Percentiles rank a stretch among this genome's conserved stretches.
These are phyloP conservation scores for Perizoma flavofasciatum DNA, from an alignment of 2,888 invertebrate genomes.

Conservation along the genomic window DNA sequence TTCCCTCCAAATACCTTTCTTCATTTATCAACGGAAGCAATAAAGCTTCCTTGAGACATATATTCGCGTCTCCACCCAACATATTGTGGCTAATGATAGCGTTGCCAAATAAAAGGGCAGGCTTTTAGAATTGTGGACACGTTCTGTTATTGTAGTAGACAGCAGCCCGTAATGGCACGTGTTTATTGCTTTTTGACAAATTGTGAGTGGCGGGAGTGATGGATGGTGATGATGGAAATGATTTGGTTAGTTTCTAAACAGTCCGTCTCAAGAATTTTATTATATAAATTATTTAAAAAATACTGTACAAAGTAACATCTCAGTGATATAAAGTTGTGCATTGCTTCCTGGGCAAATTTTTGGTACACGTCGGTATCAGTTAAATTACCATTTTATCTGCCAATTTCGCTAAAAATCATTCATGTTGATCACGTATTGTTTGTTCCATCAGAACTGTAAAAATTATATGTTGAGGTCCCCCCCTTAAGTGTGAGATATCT, in stretches of 20 bases:
- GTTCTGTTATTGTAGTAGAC: slow-evolving; percentile 43
- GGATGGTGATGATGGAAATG: background rate
- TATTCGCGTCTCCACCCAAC: slow-evolving; percentile 57
- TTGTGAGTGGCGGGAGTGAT: slow-evolving; percentile 31
- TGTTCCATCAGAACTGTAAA: too few relatives aligned
- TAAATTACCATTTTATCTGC: too few relatives aligned
- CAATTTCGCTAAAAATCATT: too few relatives aligned
- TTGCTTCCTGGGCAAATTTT: too few relatives aligned
- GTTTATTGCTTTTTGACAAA: slow-evolving; percentile 53
- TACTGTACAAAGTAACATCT: too few relatives aligned
- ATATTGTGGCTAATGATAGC: slow-evolving; percentile 65
- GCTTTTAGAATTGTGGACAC: slow-evolving; percentile 58
- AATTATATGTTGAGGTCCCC: too few relatives aligned
- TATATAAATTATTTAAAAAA: too few relatives aligned
- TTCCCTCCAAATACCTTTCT: slow-evolving; percentile 44
- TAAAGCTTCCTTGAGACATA: slow-evolving; percentile 62
- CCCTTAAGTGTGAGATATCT: too few relatives aligned
- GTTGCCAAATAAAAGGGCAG: slow-evolving; percentile 60
- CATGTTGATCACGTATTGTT: too few relatives aligned
- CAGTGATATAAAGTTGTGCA: too few relatives aligned
- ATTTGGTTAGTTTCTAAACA: background rate
- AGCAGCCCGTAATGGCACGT: slow-evolving; percentile 46
- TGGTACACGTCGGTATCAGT: too few relatives aligned
- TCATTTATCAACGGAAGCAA: slow-evolving; percentile 68
- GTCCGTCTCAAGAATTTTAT: too few relatives aligned